These are phyloP conservation scores for Macquaria ambigua DNA, from an alignment of 2,113 vertebrate genomes.

Conservation along the genomic window DNA sequence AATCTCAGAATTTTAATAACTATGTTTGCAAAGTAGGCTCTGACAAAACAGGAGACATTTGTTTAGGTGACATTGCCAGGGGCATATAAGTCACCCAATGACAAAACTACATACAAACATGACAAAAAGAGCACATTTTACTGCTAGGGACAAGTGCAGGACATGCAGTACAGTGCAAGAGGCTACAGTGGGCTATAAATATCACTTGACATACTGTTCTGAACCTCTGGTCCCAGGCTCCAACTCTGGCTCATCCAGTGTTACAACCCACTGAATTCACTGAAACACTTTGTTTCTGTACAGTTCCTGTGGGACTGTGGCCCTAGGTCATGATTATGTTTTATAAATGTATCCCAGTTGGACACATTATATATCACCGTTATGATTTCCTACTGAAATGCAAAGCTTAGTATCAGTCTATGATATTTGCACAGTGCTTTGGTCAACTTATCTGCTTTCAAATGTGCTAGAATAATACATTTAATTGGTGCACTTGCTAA, in stretches of 20 bases:
- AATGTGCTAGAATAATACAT: conserved; percentile 1
- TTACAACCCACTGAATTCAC: conserved; percentile 28
- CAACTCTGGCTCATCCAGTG: conserved; percentile 26
- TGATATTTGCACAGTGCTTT: conserved; percentile 1
- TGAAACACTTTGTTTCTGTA: conserved; percentile 7
- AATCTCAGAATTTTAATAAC: conserved; percentile 3
- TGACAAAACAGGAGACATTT: conserved; percentile 10
- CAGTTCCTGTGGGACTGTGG: conserved; percentile 2
- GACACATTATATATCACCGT: conserved; percentile 1
- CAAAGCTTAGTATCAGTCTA: conserved; percentile 8
- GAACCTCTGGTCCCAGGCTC: conserved; percentile 35
- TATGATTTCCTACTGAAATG: conserved; percentile 21
- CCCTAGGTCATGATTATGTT: conserved; percentile 1
- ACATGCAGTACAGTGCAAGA: conserved; percentile 37
- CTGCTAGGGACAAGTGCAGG: conserved; percentile 46
- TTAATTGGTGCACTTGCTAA: too few species aligned
- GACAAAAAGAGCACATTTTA: conserved; percentile 41
- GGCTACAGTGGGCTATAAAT: conserved; percentile 59
- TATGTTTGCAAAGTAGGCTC: not conserved
- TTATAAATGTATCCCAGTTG: conserved; percentile 15
- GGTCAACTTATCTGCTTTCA: not conserved
- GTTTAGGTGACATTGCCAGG: conserved; percentile 30
- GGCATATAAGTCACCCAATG: conserved; percentile 18
- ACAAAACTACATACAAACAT: conserved; percentile 34
- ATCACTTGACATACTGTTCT: conserved; percentile 51